phyloP scores from a whole-genome alignment of 2,888 invertebrate species.

The Dimorphilus gyrociliatus region DNA sequence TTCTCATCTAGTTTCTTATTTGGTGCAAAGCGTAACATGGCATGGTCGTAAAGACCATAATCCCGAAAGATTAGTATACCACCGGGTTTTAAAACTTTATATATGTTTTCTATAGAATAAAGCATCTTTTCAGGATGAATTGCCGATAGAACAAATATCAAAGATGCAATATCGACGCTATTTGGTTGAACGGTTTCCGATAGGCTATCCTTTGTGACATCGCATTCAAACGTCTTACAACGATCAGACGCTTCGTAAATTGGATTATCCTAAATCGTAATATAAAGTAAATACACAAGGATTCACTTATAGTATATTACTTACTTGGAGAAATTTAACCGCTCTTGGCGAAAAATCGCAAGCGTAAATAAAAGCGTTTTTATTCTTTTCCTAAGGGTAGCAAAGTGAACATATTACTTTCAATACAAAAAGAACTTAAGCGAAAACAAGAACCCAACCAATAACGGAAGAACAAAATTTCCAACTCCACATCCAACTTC shows the following conservation, averaged over 20 bases:
- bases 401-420: no score
- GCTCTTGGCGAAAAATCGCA: slow-evolving; percentile 87
- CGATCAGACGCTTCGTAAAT: slow-evolving; percentile 49
- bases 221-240: slow-evolving; percentile 65
- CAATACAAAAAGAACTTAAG: no score
- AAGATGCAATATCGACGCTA: slow-evolving; percentile 58
- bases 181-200: slow-evolving; percentile 40
- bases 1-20: slow-evolving; percentile 80
- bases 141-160: slow-evolving; percentile 88
- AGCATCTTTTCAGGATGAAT: slow-evolving; percentile 70
- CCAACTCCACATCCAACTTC: slow-evolving; percentile 94
- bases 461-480: slow-evolving; percentile 78
- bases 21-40: slow-evolving; percentile 77
- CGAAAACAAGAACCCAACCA: slow-evolving; percentile 29
- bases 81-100: slow-evolving; percentile 44
- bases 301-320: slow-evolving; percentile 1
- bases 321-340: slow-evolving; percentile 58
- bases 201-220: slow-evolving; percentile 56
- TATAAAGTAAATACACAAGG: not conserved
- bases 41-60: slow-evolving; percentile 88
- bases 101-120: slow-evolving; percentile 46
- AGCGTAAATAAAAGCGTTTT: slow-evolving; percentile 55
- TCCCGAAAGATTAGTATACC: slow-evolving; percentile 74
- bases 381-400: slow-evolving; percentile 60
- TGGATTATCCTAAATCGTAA: slow-evolving; percentile 34